These are phyloP conservation scores for Lasaia peninsularis DNA, from an alignment of 1,140 invertebrate genomes.

Conservation along the genomic window DNA sequence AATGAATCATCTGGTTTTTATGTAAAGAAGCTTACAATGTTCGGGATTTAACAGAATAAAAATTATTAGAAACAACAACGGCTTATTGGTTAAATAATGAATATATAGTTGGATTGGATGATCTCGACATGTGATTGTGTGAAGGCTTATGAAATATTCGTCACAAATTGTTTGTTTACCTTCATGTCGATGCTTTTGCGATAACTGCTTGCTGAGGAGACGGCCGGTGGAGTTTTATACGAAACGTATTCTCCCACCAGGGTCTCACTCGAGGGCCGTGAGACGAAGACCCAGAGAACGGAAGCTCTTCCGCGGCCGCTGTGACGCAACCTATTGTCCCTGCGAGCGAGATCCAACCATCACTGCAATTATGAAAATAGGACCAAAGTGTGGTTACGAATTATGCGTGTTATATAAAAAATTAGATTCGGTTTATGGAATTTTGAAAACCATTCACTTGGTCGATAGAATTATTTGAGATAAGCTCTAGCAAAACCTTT, in stretches of 20 bases:
- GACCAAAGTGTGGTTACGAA: conserved; percentile 9
- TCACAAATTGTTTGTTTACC: conserved; percentile 37
- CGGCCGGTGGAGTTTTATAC: conserved; percentile 51
- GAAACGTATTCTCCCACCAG: conserved; percentile 51
- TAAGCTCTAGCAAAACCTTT: too few relatives aligned
- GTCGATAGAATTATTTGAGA: not conserved
- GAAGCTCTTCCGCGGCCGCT: conserved; percentile 54
- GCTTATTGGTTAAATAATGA: not conserved
- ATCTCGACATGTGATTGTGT: too few relatives aligned
- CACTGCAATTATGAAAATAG: conserved; percentile 32
- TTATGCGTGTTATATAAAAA: not conserved
- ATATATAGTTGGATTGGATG: not conserved
- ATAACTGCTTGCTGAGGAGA: conserved; percentile 56
- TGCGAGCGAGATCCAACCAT: conserved; percentile 31
- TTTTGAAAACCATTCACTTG: not conserved
- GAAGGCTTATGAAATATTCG: too few relatives aligned
- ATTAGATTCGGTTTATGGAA: too few relatives aligned
- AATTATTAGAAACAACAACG: too few relatives aligned
- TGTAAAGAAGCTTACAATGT: too few relatives aligned
- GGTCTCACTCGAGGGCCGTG: conserved; percentile 44
- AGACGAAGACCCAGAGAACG: conserved; percentile 53
- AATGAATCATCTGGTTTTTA: too few relatives aligned
- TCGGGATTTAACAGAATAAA: too few relatives aligned
- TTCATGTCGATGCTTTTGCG: conserved; percentile 65
- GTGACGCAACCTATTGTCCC: conserved; percentile 66